Conservation (phyloP, 2,113 vertebrate species). For the Rhabdomys dilectus region DNA sequence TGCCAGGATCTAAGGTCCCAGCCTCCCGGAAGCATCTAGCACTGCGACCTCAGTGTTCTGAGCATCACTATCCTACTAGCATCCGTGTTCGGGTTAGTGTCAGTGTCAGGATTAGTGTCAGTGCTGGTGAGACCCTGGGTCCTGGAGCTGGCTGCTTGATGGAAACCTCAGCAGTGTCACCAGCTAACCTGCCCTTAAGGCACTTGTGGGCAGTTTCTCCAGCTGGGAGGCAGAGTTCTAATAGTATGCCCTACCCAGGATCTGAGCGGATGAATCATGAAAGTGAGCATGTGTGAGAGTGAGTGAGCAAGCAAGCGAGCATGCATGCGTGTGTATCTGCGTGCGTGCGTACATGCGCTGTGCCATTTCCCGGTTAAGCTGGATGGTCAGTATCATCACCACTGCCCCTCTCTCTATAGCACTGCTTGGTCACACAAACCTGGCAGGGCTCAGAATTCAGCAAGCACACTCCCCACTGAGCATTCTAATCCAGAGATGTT, state of each 20-base stretch:
- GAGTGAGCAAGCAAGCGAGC: too few species aligned
- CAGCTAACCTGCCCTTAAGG: fast-evolving
- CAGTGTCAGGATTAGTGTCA: neutral
- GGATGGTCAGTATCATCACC: fast-evolving
- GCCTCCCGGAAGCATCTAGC: fast-evolving
- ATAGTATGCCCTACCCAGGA: too few species aligned
- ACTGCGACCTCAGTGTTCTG: fast-evolving
- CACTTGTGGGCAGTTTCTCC: neutral
- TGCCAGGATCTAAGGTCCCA: fast-evolving
- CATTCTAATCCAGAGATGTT: neutral
- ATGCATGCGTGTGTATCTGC: neutral
- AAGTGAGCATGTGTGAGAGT: neutral
- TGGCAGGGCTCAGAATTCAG: neutral
- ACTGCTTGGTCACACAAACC: fast-evolving
- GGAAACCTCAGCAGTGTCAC: neutral
- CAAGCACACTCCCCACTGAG: neutral
- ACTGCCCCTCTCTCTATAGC: neutral
- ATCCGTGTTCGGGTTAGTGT: neutral
- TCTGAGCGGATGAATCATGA: fast-evolving
- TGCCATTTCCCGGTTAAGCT: fast-evolving
- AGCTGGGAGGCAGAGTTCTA: neutral
- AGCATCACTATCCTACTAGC: too few species aligned
- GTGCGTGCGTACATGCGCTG: neutral
- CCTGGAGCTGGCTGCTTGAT: neutral
- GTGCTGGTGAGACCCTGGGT: neutral